Evolutionary conservation across 1,140 invertebrate genomes (phyloP).

Genomic region (Drosophila navojoa): DNA sequence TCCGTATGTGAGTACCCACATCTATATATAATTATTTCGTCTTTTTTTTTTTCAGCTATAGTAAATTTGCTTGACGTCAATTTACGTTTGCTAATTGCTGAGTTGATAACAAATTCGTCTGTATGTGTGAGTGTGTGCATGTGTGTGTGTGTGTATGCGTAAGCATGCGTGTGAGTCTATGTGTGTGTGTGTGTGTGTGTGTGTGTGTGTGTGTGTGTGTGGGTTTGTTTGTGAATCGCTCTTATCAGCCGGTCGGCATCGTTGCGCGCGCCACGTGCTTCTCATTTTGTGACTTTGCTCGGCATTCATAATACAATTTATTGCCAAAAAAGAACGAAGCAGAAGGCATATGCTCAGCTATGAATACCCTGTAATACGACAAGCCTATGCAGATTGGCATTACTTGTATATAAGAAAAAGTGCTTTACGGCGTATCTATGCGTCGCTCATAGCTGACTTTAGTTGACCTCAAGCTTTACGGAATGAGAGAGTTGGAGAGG

Average conservation of each 20-base stretch:
- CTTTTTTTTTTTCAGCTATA: conserved; percentile 14
- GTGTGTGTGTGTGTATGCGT: conserved; percentile 18
- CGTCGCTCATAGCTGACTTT: too few species aligned
- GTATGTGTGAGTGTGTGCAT: not conserved
- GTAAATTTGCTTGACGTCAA: conserved; percentile 40
- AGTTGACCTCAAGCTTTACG: too few species aligned
- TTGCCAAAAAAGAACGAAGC: not conserved
- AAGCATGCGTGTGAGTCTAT: not conserved
- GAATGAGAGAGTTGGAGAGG: too few species aligned
- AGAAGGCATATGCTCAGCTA: not conserved
- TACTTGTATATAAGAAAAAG: too few species aligned
- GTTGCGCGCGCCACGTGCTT: conserved; percentile 37
- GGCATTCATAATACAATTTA: conserved; percentile 8
- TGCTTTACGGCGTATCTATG: too few species aligned
- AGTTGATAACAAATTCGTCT: conserved; percentile 23
- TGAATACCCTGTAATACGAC: not conserved
- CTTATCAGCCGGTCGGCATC: conserved; percentile 24
- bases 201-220: conserved; percentile 2
- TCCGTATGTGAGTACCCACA: not conserved
- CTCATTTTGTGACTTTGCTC: conserved; percentile 8
- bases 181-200: not conserved
- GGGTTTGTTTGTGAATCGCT: not conserved
- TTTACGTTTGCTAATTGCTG: conserved; percentile 44
- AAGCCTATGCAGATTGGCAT: too few species aligned
- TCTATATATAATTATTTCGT: conserved; percentile 18